Evolutionary conservation across 2,888 invertebrate species (phyloP).

Genomic region (Argynnis bischoffii): DNA sequence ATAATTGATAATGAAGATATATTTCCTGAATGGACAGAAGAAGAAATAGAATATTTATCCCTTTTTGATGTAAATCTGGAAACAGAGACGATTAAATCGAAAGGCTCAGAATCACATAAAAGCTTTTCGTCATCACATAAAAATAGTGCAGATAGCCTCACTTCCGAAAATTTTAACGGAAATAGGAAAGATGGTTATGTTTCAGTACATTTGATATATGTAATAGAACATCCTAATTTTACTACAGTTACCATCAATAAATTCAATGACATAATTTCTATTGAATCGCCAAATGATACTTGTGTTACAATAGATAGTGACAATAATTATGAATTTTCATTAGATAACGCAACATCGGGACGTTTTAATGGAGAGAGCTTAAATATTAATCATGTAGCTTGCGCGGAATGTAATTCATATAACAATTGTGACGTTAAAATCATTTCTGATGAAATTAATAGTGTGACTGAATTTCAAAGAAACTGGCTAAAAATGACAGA

Average conservation of each 20-base stretch:
- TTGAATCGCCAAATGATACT: slow-evolving; percentile 66
- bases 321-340: slow-evolving; percentile 58
- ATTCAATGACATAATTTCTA: slow-evolving; percentile 53
- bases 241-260: slow-evolving; percentile 75
- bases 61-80: slow-evolving; percentile 51
- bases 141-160: background rate
- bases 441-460: slow-evolving; percentile 47
- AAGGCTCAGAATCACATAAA: slow-evolving; percentile 53
- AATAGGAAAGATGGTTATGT: slow-evolving; percentile 62
- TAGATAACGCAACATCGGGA: slow-evolving; percentile 61
- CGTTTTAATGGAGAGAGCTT: slow-evolving; percentile 62
- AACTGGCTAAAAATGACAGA: slow-evolving; percentile 69
- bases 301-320: slow-evolving; percentile 52
- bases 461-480: slow-evolving; percentile 48
- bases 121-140: slow-evolving; percentile 44
- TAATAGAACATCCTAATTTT: slow-evolving; percentile 78
- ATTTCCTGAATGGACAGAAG: slow-evolving; percentile 70
- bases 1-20: slow-evolving; percentile 64
- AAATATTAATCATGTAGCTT: slow-evolving; percentile 60
- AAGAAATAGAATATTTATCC: slow-evolving; percentile 60
- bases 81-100: slow-evolving; percentile 48
- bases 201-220: slow-evolving; percentile 60
- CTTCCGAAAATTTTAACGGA: slow-evolving; percentile 23
- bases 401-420: slow-evolving; percentile 56
- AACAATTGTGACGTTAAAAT: slow-evolving; percentile 63